A percentile compares a stretch with the other conserved stretches of the same genome.
Conservation (phyloP, 1,140 invertebrate species). For the Polypedilum pembai region DNA sequence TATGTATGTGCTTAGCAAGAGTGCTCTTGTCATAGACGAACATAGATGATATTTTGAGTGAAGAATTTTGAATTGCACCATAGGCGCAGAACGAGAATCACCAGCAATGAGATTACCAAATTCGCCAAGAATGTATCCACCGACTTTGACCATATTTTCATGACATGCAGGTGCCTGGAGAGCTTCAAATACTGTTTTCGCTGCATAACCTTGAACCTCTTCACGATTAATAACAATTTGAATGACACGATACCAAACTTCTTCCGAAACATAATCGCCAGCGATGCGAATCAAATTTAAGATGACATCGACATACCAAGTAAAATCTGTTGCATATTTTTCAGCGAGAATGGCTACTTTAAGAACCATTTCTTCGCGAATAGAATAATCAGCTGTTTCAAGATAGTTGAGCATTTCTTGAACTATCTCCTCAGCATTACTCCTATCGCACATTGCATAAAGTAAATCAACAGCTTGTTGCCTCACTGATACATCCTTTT, state of each 20-base stretch:
- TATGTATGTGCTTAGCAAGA: conserved; percentile 96
- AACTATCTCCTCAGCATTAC: conserved; percentile 98
- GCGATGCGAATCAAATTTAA: conserved; percentile 98
- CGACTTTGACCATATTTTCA: conserved; percentile 99
- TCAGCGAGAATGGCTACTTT: conserved; percentile 99
- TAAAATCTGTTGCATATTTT: conserved; percentile 99
- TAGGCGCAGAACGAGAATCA: conserved; percentile 91
- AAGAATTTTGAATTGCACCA: conserved; percentile 92
- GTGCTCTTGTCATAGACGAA: conserved; percentile 88
- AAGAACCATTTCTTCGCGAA: conserved; percentile 99
- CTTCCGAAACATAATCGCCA: conserved; percentile 96
- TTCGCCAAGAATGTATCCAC: conserved; percentile 98
- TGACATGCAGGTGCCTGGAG: conserved; percentile 97
- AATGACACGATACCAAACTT: conserved; percentile 99
- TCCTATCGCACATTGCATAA: conserved; percentile 99
- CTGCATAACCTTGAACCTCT: conserved; percentile 98
- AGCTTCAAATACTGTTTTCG: conserved; percentile 99
- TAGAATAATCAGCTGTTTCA: conserved; percentile 99
- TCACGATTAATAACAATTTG: conserved; percentile 99
- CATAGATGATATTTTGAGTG: conserved; percentile 99
- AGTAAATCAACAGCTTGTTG: conserved; percentile 98
- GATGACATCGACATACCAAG: conserved; percentile 99
- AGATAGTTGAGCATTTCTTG: conserved; percentile 99
- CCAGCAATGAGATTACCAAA: conserved; percentile 99
- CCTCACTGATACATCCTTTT: conserved; percentile 96